Conservation (phyloP, 53 echinoderm and acorn worm genomes). For the Mesocentrotus franciscanus region DNA sequence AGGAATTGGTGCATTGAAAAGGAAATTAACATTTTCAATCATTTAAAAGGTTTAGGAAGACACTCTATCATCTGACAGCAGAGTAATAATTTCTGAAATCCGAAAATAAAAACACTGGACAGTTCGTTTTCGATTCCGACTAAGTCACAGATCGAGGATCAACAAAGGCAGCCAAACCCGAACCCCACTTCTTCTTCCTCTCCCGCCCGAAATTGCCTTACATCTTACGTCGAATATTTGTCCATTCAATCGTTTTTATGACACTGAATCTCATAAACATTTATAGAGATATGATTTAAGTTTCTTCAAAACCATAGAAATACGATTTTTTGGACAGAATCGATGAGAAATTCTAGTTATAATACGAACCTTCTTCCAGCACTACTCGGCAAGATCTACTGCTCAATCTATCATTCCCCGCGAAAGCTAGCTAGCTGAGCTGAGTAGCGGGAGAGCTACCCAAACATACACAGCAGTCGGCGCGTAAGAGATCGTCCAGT, state of each 20-base stretch:
- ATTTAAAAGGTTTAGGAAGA: not conserved
- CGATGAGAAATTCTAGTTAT: not conserved
- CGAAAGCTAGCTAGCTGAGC: slow-evolving; percentile 5
- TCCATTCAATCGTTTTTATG: not conserved
- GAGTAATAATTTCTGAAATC: not conserved
- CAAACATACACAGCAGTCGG: slow-evolving; percentile 22
- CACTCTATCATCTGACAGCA: not conserved
- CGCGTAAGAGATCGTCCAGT: slow-evolving; percentile 22
- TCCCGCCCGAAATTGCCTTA: slow-evolving; percentile 26
- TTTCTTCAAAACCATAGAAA: not conserved
- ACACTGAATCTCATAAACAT: not conserved
- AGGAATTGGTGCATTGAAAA: not conserved
- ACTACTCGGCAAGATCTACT: slow-evolving; percentile 7
- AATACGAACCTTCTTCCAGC: slow-evolving; percentile 25
- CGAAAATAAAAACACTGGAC: not conserved
- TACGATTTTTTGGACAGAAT: not conserved
- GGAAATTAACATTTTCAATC: not conserved
- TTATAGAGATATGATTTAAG: not conserved
- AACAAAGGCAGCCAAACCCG: not conserved
- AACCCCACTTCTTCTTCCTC: not conserved
- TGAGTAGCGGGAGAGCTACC: slow-evolving; percentile 11
- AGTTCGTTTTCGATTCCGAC: not conserved
- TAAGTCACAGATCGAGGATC: not conserved
- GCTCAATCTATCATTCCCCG: slow-evolving; percentile 23
- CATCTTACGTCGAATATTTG: not conserved